Percentiles rank a stretch among this genome's conserved stretches.
These are phyloP conservation scores for Potamilus streckersoni DNA, from an alignment of 1,140 invertebrate species.

Conservation along the genomic window DNA sequence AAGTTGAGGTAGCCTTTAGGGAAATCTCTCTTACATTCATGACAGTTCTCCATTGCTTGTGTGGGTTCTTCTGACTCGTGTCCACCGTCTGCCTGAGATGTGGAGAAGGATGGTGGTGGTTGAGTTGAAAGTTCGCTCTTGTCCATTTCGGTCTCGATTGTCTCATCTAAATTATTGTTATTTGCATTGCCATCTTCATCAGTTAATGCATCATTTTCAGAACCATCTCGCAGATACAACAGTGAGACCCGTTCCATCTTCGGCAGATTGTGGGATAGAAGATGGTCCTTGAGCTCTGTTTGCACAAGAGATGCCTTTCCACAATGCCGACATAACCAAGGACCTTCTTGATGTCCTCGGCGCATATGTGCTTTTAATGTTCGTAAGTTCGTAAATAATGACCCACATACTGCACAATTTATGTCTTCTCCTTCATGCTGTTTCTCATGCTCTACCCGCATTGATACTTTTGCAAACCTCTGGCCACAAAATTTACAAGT, in stretches of 20 bases:
- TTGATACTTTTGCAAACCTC: slow-evolving; percentile 49
- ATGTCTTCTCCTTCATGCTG: slow-evolving; percentile 60
- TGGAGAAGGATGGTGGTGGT: too few relatives aligned
- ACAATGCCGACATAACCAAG: slow-evolving; percentile 71
- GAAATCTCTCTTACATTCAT: slow-evolving; percentile 55
- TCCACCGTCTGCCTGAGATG: background rate
- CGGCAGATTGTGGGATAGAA: slow-evolving; percentile 50
- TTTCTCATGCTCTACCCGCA: slow-evolving; percentile 51
- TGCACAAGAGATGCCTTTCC: slow-evolving; percentile 52
- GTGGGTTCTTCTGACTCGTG: slow-evolving; percentile 13
- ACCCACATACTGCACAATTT: slow-evolving; percentile 71
- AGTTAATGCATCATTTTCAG: slow-evolving; percentile 7
- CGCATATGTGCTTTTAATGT: slow-evolving; percentile 70
- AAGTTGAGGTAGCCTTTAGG: slow-evolving; percentile 55
- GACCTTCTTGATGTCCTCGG: slow-evolving; percentile 69
- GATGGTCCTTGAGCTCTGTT: slow-evolving; percentile 47
- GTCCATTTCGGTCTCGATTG: slow-evolving; percentile 13
- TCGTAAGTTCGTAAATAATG: slow-evolving; percentile 72
- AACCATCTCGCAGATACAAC: slow-evolving; percentile 71
- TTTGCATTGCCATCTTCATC: slow-evolving; percentile 12
- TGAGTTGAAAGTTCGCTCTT: slow-evolving; percentile 2
- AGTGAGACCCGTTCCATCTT: slow-evolving; percentile 47
- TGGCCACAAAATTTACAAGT: slow-evolving; percentile 54
- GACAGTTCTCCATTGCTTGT: slow-evolving; percentile 55
- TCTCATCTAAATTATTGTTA: slow-evolving; percentile 5